Conservation (phyloP, 2,113 vertebrate species). For the Tupaia tana region DNA sequence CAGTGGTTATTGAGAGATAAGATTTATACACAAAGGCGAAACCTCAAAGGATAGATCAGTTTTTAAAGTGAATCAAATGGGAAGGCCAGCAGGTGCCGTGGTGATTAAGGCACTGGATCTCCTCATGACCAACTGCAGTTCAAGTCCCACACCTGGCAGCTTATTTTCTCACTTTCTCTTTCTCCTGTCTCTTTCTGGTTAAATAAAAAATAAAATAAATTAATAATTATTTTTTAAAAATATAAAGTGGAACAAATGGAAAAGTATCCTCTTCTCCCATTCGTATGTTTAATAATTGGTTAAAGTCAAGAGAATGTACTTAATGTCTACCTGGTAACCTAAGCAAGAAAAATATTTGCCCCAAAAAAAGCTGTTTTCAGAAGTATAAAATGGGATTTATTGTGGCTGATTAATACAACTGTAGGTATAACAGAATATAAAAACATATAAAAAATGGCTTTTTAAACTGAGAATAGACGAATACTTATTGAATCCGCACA, state of each 20-base stretch:
- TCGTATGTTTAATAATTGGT: conserved; percentile 50
- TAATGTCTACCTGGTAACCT: conserved; percentile 11
- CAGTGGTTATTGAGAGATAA: neutral
- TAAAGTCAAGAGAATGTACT: neutral
- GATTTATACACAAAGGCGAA: conserved; percentile 39
- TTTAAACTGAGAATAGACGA: conserved; percentile 29
- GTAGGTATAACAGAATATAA: neutral
- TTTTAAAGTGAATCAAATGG: conserved; percentile 34
- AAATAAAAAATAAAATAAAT: too few relatives aligned
- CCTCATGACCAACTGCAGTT: too few relatives aligned
- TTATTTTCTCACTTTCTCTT: too few relatives aligned
- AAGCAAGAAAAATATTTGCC: neutral
- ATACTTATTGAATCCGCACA: neutral
- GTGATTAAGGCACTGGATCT: too few relatives aligned
- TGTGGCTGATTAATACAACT: neutral
- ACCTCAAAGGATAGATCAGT: neutral
- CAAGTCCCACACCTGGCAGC: too few relatives aligned
- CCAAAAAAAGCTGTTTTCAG: conserved; percentile 1
- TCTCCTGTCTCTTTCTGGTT: too few relatives aligned
- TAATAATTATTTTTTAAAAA: too few relatives aligned
- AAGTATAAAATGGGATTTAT: neutral
- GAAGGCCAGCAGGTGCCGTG: neutral
- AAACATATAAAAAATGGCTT: neutral
- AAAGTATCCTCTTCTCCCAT: neutral
- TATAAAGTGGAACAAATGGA: neutral